A percentile compares a stretch with the other conserved stretches of the same genome.
Evolutionary conservation across 2,113 vertebrate genomes (phyloP).

Genomic region (Corythaeola cristata): DNA sequence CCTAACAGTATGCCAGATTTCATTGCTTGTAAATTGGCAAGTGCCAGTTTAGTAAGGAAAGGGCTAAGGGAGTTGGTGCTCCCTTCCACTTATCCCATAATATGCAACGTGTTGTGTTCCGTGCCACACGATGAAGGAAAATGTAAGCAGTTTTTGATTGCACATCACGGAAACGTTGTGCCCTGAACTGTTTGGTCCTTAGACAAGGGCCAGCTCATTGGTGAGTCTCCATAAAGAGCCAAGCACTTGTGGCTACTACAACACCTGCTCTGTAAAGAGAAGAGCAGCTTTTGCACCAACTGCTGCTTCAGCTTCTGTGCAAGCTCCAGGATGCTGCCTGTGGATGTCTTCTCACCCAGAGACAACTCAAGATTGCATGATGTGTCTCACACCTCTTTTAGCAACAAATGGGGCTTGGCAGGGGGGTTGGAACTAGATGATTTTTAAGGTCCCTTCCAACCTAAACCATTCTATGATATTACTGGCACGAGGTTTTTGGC

Average conservation of each 20-base stretch:
- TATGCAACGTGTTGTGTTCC: fast-evolving
- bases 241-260: not conserved
- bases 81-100: not conserved
- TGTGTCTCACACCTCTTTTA: not conserved
- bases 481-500: not conserved
- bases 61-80: not conserved
- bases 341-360: not conserved
- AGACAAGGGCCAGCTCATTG: not conserved
- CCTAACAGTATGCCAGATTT: not conserved
- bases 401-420: not conserved
- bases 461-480: not conserved
- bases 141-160: not conserved
- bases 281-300: not conserved
- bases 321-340: not conserved
- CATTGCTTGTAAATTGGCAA: not conserved
- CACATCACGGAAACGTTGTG: not conserved
- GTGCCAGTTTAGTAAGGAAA: not conserved
- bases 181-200: not conserved
- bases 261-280: not conserved
- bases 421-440: too few relatives aligned
- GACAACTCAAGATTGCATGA: not conserved
- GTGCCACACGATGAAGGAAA: not conserved
- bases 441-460: too few relatives aligned
- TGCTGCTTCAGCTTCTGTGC: not conserved
- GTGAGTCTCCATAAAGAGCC: not conserved